Evolutionary conservation across 2,113 vertebrate genomes (phyloP).

Genomic region (Psittacula cyanocephala): DNA sequence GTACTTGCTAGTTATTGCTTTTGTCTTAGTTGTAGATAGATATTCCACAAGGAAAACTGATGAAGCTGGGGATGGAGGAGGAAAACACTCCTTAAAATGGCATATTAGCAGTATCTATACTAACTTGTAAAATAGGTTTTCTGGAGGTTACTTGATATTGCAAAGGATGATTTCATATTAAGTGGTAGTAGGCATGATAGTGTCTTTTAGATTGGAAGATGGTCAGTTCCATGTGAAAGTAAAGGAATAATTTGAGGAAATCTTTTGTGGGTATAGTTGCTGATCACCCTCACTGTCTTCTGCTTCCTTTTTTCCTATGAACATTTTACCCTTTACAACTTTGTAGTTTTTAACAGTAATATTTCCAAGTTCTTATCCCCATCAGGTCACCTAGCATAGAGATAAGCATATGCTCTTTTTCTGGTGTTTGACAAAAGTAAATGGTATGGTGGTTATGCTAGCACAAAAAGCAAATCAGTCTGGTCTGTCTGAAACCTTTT

Average conservation of each 20-base stretch:
- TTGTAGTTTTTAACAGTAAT: neutral
- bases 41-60: neutral
- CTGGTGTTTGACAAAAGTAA: neutral
- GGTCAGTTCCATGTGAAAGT: neutral
- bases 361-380: neutral
- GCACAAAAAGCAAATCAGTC: neutral
- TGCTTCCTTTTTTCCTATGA: neutral
- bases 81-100: neutral
- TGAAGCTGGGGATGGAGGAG: neutral
- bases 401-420: neutral
- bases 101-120: neutral
- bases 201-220: neutral
- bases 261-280: neutral
- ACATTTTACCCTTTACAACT: neutral
- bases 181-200: neutral
- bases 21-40: neutral
- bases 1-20: neutral
- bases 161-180: neutral
- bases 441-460: neutral
- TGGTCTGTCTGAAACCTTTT: neutral
- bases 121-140: neutral
- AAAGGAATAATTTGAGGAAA: neutral
- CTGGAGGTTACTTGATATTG: neutral
- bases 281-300: neutral
- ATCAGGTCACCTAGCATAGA: neutral